Base-by-base conservation (phyloP, 2,888 invertebrate species). In the Lysandra bellargus region DNA sequence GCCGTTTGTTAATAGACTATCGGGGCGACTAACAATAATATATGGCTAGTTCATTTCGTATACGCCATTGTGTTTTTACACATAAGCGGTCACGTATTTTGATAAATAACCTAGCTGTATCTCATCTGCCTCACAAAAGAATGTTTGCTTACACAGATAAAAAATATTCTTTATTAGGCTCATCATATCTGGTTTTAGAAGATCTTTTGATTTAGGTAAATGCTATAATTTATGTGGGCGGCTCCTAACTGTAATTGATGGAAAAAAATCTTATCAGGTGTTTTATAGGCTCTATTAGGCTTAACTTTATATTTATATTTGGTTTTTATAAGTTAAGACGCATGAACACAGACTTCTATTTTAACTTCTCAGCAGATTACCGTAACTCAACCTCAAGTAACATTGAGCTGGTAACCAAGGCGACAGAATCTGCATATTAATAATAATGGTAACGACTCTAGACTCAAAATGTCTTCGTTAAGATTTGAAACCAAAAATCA, bases 61-160 rank as follows among this genome's bases (percentile, higher is more conserved):
- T 85, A 86, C 85, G 80, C 88, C 82, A 89, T 90, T 90, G 89
- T 90, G 83, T 88, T 90, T 88, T 89, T 84, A 83, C 82, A 82
- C 78, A 83, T 81, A 79, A 83, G 82, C 79, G 80, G 81, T 80
- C 84, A 82, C 81, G 82, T 82, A 81, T 82, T 53, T 85, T 85
- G 85, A 85, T 85, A 85, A 84, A 85, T 85, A 83, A 81, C 81
- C 80, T 79, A 80, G 80, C 83, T 80, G 82, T 84, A 84, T 84
- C 84, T 84, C 84, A 83, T 85, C 82, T 83, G 78, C 82, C 80
- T 82, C 82, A 83, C 81, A 84, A 83, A 82, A 79, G 82, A 79
- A 80, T 79, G 61, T 79, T 79, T 80, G 80, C 81, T 81, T 80
- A 60, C 49, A 79, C 60, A 79, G 79, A 79, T 61, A 74, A 74